These are phyloP conservation scores for Chrysomallon squamiferum DNA, from an alignment of 1,140 invertebrate genomes.

Conservation along the genomic window DNA sequence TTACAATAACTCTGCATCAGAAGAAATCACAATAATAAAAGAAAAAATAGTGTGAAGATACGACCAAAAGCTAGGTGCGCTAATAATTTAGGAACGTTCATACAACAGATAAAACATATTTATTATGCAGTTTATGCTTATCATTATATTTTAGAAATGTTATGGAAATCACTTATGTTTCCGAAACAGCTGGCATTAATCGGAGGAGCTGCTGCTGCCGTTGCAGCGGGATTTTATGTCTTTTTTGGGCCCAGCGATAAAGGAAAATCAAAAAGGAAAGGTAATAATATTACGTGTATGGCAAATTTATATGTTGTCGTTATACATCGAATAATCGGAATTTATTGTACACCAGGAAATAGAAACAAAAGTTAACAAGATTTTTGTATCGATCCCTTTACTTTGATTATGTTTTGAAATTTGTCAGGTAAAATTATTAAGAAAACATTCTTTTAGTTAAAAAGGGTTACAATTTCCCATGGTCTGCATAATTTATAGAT, in stretches of 20 bases:
- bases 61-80: too few relatives aligned
- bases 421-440: not conserved
- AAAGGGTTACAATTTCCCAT: not conserved
- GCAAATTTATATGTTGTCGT: too few relatives aligned
- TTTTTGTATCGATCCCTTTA: not conserved
- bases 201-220: constrained; percentile 32
- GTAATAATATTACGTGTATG: too few relatives aligned
- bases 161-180: constrained; percentile 5
- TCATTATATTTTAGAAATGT: too few relatives aligned
- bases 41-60: too few relatives aligned
- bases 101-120: too few relatives aligned
- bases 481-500: too few relatives aligned
- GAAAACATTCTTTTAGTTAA: not conserved
- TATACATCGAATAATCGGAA: not conserved
- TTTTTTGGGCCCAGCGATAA: constrained; percentile 35
- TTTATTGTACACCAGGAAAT: not conserved
- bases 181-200: constrained; percentile 20
- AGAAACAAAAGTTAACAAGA: not conserved
- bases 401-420: not conserved
- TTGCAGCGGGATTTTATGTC: constrained; percentile 38
- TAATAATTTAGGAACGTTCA: too few relatives aligned
- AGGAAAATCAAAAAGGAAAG: constrained; percentile 34
- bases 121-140: too few relatives aligned
- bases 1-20: too few relatives aligned
- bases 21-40: too few relatives aligned